Evolutionary conservation across 2,797 vertebrate species (phyloP).

Genomic region (Mormyrus hasselquistii): DNA sequence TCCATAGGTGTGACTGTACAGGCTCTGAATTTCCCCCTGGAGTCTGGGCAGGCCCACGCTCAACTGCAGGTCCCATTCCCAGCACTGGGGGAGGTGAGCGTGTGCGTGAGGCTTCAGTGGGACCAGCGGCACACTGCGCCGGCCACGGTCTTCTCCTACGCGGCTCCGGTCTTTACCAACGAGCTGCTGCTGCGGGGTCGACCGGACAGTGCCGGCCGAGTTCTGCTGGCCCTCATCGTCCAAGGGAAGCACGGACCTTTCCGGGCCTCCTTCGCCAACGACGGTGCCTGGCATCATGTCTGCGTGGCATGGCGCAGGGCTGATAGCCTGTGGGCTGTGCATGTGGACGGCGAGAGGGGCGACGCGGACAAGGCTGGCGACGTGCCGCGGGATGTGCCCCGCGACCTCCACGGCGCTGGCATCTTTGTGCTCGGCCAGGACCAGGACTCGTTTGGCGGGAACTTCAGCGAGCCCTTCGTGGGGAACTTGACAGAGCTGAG

Average conservation of each 20-base stretch:
- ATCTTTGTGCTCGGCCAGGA: constrained; percentile 85
- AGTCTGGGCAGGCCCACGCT: constrained; percentile 62
- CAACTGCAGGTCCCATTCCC: constrained; percentile 65
- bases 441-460: constrained; percentile 81
- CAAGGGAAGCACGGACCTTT: constrained; percentile 76
- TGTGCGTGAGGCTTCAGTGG: constrained; percentile 77
- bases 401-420: constrained; percentile 64
- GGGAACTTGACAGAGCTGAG: constrained; percentile 80
- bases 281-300: constrained; percentile 76
- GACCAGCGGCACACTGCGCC: constrained; percentile 52
- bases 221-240: constrained; percentile 73
- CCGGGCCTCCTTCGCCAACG: constrained; percentile 63
- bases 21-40: constrained; percentile 65
- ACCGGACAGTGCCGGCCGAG: constrained; percentile 51
- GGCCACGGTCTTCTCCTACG: constrained; percentile 77
- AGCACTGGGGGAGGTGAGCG: constrained; percentile 58
- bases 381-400: constrained; percentile 47
- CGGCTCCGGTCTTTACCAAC: constrained; percentile 66
- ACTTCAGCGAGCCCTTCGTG: constrained; percentile 82
- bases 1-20: constrained; percentile 40
- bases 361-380: constrained; percentile 50
- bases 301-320: constrained; percentile 71
- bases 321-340: constrained; percentile 66
- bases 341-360: constrained; percentile 64
- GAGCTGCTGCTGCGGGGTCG: constrained; percentile 81